phyloP scores from a whole-genome alignment of 2,888 invertebrate species.

The Rotaria sp. region DNA sequence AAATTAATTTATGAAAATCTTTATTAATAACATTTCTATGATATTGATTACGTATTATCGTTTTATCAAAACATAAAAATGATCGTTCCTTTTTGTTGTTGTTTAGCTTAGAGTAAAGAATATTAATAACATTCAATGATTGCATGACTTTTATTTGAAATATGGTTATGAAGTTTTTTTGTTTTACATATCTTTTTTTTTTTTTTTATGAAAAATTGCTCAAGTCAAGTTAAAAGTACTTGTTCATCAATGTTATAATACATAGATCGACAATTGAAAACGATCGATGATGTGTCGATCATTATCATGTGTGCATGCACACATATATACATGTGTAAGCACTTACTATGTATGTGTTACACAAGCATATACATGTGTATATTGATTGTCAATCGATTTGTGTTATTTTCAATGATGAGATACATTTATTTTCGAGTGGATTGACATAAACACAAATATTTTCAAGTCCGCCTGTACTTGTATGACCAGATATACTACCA shows the following conservation, averaged over 20 bases:
- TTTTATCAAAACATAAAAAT: too few species aligned
- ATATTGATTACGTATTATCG: too few species aligned
- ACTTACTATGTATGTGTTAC: neutral
- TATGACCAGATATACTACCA: neutral
- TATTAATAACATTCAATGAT: neutral
- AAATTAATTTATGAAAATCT: too few species aligned
- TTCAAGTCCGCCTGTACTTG: neutral
- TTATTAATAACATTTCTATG: too few species aligned
- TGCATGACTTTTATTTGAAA: slow-evolving; percentile 16
- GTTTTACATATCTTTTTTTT: neutral
- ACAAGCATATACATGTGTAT: neutral
- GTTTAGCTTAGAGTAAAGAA: neutral
- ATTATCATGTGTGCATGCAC: slow-evolving; percentile 12
- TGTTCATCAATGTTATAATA: neutral
- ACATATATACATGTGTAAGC: slow-evolving; percentile 15
- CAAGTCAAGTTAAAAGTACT: slow-evolving; percentile 16
- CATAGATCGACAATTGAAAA: slow-evolving; percentile 9
- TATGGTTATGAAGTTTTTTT: neutral
- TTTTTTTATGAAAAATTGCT: slow-evolving; percentile 18
- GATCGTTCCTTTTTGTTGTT: too few species aligned
- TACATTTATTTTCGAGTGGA: neutral
- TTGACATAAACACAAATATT: neutral
- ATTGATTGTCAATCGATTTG: slow-evolving; percentile 12
- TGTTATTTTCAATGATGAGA: neutral
- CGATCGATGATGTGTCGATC: slow-evolving; percentile 8